Evolutionary conservation across 2,797 vertebrate genomes (phyloP), one percentile per base, ranked within the genome.

Genomic region (Sebastiscus tertius): DNA sequence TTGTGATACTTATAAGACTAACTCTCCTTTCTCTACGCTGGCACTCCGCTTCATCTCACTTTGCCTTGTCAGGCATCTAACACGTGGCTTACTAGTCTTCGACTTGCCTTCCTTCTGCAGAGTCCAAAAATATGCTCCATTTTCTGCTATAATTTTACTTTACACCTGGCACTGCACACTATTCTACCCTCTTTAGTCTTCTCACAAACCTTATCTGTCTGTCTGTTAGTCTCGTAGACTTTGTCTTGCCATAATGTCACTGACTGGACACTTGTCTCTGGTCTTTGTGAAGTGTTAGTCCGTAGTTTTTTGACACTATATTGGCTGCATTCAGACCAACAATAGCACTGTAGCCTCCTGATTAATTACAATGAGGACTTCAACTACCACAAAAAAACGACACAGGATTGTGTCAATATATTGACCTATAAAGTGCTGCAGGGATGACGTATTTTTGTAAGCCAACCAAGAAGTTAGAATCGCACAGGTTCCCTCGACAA

Each of bases 1-100:
- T 4, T 4, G 3, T 76, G 56, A 69, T 52, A 46, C 79, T 92
- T 29, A n/a, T n/a, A 79, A 81, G 18, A 87, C 77, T 88, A 92
- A 89, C 87, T 12, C 39, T 79, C 27, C 36, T 56, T 83, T 72
- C 69, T 77, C 26, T 81, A 18, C 73, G 16, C 66, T 77, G 74
- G 12, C 26, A 11, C 39, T 78, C 4, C 3, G 18, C 59, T 49
- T 62, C 31, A 12, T 46, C 26, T 79, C 16, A 36, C 18, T 61
- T 52, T 49, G 34, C 39, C 46, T 16, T 55, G 34, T 63, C 24
- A 46, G 26, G 20, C 42, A n/a, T 60, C 78, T 88, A 85, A 89
- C 81, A 72, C 73, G 63, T 31, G 24, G 63, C 71, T 80, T 49
- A 34, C 27, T 75, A 27, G 49, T 60, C 27, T 20, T 54, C 20